Evolutionary conservation across 2,797 vertebrate species (phyloP), one percentile per base, ranked within the genome.

Genomic region (Microchirus variegatus): DNA sequence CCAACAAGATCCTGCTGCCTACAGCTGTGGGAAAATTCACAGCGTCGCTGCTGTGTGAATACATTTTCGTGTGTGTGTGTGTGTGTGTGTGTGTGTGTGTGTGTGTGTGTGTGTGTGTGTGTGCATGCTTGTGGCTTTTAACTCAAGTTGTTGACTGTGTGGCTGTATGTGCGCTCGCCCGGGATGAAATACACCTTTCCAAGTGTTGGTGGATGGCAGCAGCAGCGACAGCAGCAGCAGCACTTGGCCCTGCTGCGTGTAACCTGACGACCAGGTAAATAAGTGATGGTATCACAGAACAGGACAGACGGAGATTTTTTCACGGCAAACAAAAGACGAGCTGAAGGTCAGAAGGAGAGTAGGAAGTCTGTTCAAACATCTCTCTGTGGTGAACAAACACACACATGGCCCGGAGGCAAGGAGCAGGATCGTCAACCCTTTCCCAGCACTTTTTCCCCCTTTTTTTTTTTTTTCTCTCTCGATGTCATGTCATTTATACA

Each of bases 351-450:
- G 73, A 73, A 61, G 59, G 67, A 18, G 46, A 67, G 67, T 49
- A 61, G 63, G 78, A 86, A 89, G 81, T 68, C 63, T 81, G 77
- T 82, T 81, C 70, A 89, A 91, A 90, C 67, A 83, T 61, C 81
- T 58, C 64, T 60, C 17, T 22, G 59, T 49, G 59, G 51, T 73
- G 54, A 87, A 68, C 87, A 90, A 91, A 87, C 22, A 22, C 82
- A 87, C 45, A 56, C 46, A 73, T 43, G 66, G 48, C 67, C 73
- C 53, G 45, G 53, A 78, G 77, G 42, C 40, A 10, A 59, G 53
- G 57, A 75, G 65, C 41, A 75, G 54, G 60, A 80, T 43, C 56
- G 59, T 57, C 57, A 70, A 73, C 56, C 18, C 15, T 56, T 75
- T 88, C 60, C 60, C 55, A 67, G 50, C 26, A 54, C 42, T 53